These are phyloP conservation scores for Drosophila maculinotata DNA, from an alignment of 2,888 invertebrate genomes.

Conservation along the genomic window DNA sequence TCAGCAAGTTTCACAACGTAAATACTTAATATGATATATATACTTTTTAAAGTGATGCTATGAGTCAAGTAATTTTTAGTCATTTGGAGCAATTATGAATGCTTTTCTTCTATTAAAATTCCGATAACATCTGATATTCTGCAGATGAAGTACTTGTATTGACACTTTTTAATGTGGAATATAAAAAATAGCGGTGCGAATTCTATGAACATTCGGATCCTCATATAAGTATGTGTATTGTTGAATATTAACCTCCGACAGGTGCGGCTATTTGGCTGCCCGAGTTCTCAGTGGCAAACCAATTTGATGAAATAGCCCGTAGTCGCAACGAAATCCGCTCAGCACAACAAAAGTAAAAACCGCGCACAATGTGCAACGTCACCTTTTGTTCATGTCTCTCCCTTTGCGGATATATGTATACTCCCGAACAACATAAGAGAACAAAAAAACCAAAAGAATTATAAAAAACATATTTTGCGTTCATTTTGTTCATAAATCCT, in stretches of 20 bases:
- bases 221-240: background rate
- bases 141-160: background rate
- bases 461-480: conserved; percentile 62
- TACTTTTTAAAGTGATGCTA: background rate
- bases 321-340: conserved; percentile 60
- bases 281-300: conserved; percentile 48
- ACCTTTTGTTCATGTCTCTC: conserved; percentile 52
- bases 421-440: conserved; percentile 26
- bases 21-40: conserved; percentile 48
- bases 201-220: conserved; percentile 1
- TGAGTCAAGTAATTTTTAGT: background rate
- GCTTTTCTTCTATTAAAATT: background rate
- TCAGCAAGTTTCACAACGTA: conserved; percentile 70
- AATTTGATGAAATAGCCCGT: conserved; percentile 56
- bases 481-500: conserved; percentile 74
- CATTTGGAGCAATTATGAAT: too few relatives aligned
- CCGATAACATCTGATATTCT: background rate
- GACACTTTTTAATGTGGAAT: background rate
- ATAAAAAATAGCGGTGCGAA: background rate
- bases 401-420: conserved; percentile 23
- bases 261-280: conserved; percentile 37
- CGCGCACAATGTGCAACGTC: conserved; percentile 44
- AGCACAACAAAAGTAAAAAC: conserved; percentile 33
- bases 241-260: conserved; percentile 39
- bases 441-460: conserved; percentile 42